Evolutionary conservation across 1,140 invertebrate genomes (phyloP), one percentile per base, ranked within the genome.

Genomic region (Daktulosphaira vitifoliae): DNA sequence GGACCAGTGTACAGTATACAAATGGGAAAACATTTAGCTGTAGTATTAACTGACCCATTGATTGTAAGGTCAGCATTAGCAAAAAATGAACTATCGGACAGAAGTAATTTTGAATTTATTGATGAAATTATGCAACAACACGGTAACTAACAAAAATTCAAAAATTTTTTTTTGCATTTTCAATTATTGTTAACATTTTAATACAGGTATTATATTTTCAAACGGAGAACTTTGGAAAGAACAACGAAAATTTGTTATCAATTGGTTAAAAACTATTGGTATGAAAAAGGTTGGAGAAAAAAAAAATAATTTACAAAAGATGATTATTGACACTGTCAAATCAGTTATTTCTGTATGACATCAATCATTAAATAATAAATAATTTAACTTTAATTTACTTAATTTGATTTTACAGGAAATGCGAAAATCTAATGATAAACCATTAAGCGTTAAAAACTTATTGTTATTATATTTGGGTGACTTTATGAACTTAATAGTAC

Each of bases 51-150:
- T 0, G 88, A 92, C 74, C 80, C 82, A 5, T 77, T 81, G 46
- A 66, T 88, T 18, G 78, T 92, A 3, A 79, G 82, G 29, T 81
- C 86, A 66, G 80, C 84, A 3, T 82, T 92, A 37, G 76, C 81
- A 0, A 83, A 83, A 70, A 85, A 89, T 22, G 78, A 72, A 1
- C 84, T 88, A 68, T 76, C 82, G 2, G 86, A 84, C 13, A 76
- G 89, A 54, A 88, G 89, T 1, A 88, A 88, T 1, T 78, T 92
- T 0, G 88, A 83, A 72, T 73, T 92, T 18, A 90, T 89, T 0
- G 86, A 91, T 72, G 89, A 88, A 38, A 86, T 93, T 11, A 90
- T 92, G 84, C 76, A 87, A 66, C 89, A 90, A 69, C 84, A 87
- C 72, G 89, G 89, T 92, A 76, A 9, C 50, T 15, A 56, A 56